Evolutionary conservation across 1,140 invertebrate species (phyloP), one percentile per base, ranked within the genome.

Genomic region (Anagrus nilaparvatae): DNA sequence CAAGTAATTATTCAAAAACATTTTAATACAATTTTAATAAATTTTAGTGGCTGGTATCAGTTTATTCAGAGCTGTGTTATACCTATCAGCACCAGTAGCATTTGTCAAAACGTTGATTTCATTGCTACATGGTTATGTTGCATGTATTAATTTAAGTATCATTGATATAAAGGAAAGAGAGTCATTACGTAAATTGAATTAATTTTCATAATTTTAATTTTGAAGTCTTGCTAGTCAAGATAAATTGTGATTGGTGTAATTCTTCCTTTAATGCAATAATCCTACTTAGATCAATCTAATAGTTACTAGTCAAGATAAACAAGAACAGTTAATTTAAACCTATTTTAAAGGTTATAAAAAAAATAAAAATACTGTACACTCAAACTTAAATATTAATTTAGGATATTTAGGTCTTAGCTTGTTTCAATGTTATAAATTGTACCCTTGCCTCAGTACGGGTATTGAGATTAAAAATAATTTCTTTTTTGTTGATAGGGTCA

Each of bases 71-170:
- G 56, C 84, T 31, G 60, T 91, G n/a, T 69, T 77, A 20, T 74
- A 77, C 31, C 47, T 89, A 10, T 78, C 77, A 32, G 75, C 81
- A 29, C 93, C 93, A 0, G 64, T 97, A 40, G 87, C 89, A 21
- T 50, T 96, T 18, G 70, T 88, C 1, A 97, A 98, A 70, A 75
- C 83, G 3, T 55, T 74, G 3, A 89, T 98, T 51, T 94, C 89
- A 27, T 55, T 92, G 4, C 59, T 97, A 14, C 94, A 97, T 60
- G 80, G 87, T 40, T 78, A 82, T 54, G 82, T 92, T 5, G 89
- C 93, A 24, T 84, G 82, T 37, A 67, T 81, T 6, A 91, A 92
- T 69, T 63, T 93, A 19, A 77, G 81, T 4, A 82, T 79, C 36
- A 84, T 94, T 49, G 89, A 95, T 63, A 61, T 79, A 0, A 79